Evolutionary conservation across 2,888 invertebrate genomes (phyloP).

Genomic region (Lepidocyrtinus sp.): DNA sequence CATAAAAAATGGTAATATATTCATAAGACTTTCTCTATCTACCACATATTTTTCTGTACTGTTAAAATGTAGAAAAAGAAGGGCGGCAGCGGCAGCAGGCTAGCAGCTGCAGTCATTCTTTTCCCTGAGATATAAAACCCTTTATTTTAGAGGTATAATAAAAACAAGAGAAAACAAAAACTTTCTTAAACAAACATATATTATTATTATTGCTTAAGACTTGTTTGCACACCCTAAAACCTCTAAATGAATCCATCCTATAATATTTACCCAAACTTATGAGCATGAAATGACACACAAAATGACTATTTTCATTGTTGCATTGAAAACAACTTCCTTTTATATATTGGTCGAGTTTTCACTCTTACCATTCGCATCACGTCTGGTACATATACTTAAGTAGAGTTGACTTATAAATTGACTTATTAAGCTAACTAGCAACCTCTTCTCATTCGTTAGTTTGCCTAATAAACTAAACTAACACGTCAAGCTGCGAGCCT

Average conservation of each 20-base stretch:
- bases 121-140: slow-evolving; percentile 2
- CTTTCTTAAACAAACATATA: neutral
- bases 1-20: slow-evolving; percentile 9
- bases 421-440: too few species aligned
- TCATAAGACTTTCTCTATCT: slow-evolving; percentile 1
- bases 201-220: neutral
- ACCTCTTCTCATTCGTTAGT: neutral
- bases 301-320: slow-evolving; percentile 6
- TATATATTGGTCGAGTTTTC: too few species aligned
- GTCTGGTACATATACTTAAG: too few species aligned
- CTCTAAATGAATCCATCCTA: neutral
- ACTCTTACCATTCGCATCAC: too few species aligned
- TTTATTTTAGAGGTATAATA: slow-evolving; percentile 13
- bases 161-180: neutral
- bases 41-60: slow-evolving; percentile 1
- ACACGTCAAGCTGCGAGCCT: neutral
- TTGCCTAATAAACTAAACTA: too few species aligned
- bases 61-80: slow-evolving; percentile 2
- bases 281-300: slow-evolving; percentile 7
- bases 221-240: neutral
- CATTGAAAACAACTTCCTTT: too few species aligned
- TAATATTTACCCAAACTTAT: neutral
- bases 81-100: slow-evolving; percentile 28
- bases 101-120: slow-evolving; percentile 31
- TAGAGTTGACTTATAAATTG: too few species aligned